Evolutionary conservation across 2,113 vertebrate genomes (phyloP).

Genomic region (Dunckerocampus dactyliophorus): DNA sequence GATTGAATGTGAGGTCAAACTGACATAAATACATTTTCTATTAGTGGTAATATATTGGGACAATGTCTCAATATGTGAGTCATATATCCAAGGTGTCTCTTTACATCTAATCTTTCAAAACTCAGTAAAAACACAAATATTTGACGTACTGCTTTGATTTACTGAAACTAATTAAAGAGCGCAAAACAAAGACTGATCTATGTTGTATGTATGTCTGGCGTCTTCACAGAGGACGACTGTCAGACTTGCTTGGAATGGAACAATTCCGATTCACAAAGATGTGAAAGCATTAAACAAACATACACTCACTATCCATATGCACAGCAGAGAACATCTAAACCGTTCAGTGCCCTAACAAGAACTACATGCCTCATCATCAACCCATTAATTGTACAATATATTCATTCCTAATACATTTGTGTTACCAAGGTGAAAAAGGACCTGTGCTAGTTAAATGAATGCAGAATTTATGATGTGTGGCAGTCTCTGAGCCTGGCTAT

Average conservation of each 20-base stretch:
- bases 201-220: conserved; percentile 35
- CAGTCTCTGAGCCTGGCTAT: conserved; percentile 67
- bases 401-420: conserved; percentile 61
- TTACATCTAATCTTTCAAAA: conserved; percentile 46
- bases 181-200: conserved; percentile 43
- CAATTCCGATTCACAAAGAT: conserved; percentile 16
- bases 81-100: conserved; percentile 38
- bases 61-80: conserved; percentile 45
- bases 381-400: conserved; percentile 74
- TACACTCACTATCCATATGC: conserved; percentile 63
- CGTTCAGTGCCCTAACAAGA: conserved; percentile 45
- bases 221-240: conserved; percentile 31
- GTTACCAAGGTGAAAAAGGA: conserved; percentile 73
- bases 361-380: conserved; percentile 54
- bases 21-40: conserved; percentile 26
- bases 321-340: conserved; percentile 63
- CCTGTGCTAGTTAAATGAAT: conserved; percentile 71
- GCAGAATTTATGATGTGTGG: conserved; percentile 74
- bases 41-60: conserved; percentile 28
- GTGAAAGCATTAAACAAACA: conserved; percentile 51
- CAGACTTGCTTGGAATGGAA: conserved; percentile 15
- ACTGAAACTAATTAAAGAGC: conserved; percentile 48
- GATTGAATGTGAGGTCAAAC: conserved; percentile 23
- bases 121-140: conserved; percentile 50
- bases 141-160: conserved; percentile 49